Conservation (phyloP, 2,113 vertebrate species). For the Sciurus niger region DNA sequence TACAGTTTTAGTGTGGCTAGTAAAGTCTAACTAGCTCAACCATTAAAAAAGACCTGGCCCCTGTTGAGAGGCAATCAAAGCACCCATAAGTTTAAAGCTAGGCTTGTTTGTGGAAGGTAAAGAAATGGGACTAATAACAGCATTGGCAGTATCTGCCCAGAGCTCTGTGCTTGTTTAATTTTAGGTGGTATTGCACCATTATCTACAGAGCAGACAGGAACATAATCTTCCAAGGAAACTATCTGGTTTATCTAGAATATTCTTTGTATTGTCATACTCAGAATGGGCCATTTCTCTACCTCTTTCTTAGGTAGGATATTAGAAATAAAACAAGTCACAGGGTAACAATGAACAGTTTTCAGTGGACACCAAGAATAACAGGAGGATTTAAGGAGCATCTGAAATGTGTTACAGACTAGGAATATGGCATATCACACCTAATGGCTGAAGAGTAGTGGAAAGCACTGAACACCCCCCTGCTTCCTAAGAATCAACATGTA, state of each 20-base stretch:
- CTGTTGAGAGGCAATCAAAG: not conserved
- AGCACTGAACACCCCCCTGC: not conserved
- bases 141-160: not conserved
- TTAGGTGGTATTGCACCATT: not conserved
- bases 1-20: not conserved
- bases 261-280: not conserved
- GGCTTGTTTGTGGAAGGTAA: not conserved
- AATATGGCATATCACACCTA: not conserved
- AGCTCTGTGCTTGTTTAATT: not conserved
- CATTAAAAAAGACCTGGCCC: not conserved
- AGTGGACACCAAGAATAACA: not conserved
- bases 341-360: conserved; percentile 1
- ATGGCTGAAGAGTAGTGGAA: not conserved
- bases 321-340: conserved; percentile 45
- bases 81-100: not conserved
- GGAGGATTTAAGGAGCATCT: not conserved
- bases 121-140: not conserved
- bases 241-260: not conserved
- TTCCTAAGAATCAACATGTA: conserved; percentile 21
- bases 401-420: not conserved
- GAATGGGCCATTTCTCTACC: conserved; percentile 24
- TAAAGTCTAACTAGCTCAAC: not conserved
- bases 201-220: not conserved
- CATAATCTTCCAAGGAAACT: not conserved
- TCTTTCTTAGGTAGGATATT: conserved; percentile 13